Evolutionary conservation across 2,888 invertebrate species (phyloP).

Genomic region (Prosopocoilus inquinatus): DNA sequence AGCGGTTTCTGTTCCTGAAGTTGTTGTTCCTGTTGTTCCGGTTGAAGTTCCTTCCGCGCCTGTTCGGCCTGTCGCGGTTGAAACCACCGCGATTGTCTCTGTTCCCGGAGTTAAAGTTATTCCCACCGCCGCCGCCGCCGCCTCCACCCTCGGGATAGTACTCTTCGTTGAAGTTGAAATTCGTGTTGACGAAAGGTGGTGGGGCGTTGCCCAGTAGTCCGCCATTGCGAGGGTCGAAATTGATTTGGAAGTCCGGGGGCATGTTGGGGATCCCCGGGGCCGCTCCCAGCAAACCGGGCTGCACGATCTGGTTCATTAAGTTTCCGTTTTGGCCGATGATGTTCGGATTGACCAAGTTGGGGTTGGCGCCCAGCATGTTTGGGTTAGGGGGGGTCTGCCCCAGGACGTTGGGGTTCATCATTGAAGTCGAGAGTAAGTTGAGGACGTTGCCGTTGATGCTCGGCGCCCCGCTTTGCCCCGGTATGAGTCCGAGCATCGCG

Average conservation of each 20-base stretch:
- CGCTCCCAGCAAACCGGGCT: slow-evolving; percentile 54
- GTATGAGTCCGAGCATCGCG: slow-evolving; percentile 56
- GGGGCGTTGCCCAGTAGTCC: slow-evolving; percentile 41
- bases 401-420: slow-evolving; percentile 28
- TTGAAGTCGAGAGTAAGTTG: slow-evolving; percentile 44
- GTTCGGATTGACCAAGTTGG: slow-evolving; percentile 47
- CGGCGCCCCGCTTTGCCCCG: slow-evolving; percentile 28
- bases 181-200: slow-evolving; percentile 30
- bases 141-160: slow-evolving; percentile 44
- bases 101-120: slow-evolving; percentile 25
- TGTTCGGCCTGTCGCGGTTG: slow-evolving; percentile 33
- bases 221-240: slow-evolving; percentile 46
- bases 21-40: slow-evolving; percentile 29
- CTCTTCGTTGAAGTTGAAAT: slow-evolving; percentile 49
- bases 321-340: slow-evolving; percentile 57
- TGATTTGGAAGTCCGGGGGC: slow-evolving; percentile 45
- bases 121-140: slow-evolving; percentile 14
- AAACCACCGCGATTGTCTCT: slow-evolving; percentile 50
- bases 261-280: slow-evolving; percentile 51
- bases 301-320: slow-evolving; percentile 41
- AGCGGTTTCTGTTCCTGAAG: slow-evolving; percentile 40
- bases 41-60: slow-evolving; percentile 32
- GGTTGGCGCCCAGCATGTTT: slow-evolving; percentile 17
- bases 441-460: slow-evolving; percentile 42
- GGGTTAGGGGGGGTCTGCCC: slow-evolving; percentile 33